A percentile compares a stretch with the other conserved stretches of the same genome.
Evolutionary conservation across 2,113 vertebrate genomes (phyloP).

Genomic region (Ascaphus truei): DNA sequence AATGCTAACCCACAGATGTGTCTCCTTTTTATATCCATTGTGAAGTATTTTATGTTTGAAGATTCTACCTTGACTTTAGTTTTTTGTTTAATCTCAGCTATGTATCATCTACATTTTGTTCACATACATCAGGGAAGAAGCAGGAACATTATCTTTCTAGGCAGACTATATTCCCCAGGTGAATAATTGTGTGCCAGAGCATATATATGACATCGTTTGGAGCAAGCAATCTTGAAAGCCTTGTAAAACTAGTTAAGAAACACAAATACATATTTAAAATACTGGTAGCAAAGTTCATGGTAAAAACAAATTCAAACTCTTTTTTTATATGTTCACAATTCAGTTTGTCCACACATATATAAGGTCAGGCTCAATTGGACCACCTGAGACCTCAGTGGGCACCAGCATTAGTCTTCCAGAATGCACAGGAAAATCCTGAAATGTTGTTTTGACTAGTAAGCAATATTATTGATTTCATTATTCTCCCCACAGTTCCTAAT

Average conservation of each 20-base stretch:
- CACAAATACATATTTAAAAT: slow-evolving; percentile 30
- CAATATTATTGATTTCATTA: too few species aligned
- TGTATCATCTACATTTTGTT: slow-evolving; percentile 35
- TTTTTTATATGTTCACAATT: too few species aligned
- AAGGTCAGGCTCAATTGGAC: too few species aligned
- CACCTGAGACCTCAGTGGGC: too few species aligned
- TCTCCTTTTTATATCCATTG: slow-evolving; percentile 33
- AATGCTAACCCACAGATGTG: slow-evolving; percentile 25
- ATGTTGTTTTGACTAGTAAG: too few species aligned
- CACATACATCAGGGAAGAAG: slow-evolving; percentile 23
- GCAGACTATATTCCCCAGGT: slow-evolving; percentile 20
- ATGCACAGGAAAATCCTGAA: too few species aligned
- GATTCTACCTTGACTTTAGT: slow-evolving; percentile 11
- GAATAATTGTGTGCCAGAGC: slow-evolving; percentile 29
- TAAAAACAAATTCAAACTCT: too few species aligned
- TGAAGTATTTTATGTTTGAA: slow-evolving; percentile 30
- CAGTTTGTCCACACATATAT: too few species aligned
- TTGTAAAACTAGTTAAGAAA: slow-evolving; percentile 25
- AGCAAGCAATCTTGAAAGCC: slow-evolving; percentile 11
- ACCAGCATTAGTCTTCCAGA: too few species aligned
- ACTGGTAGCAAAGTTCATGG: too few species aligned
- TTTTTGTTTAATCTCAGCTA: slow-evolving; percentile 27
- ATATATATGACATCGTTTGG: slow-evolving; percentile 33
- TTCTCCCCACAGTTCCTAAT: too few species aligned
- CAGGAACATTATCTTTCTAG: slow-evolving; percentile 28